phyloP scores from a whole-genome alignment of 2,797 vertebrate species.

The Bryconaethiops microstoma region DNA sequence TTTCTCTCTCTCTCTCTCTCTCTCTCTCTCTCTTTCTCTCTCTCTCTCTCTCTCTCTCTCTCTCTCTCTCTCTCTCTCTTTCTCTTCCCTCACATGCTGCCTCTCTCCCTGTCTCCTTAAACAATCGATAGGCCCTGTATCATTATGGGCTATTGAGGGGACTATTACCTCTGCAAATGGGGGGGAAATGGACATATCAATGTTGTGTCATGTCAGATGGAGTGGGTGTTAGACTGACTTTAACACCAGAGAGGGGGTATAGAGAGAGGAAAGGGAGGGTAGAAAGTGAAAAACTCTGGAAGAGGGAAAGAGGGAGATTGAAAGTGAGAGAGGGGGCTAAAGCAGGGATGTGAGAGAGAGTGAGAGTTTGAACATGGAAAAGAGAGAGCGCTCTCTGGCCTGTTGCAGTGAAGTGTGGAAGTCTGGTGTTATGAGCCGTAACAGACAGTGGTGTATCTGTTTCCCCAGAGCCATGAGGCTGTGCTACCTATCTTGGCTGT shows the following conservation, averaged over 20 bases:
- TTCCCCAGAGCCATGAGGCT: constrained; percentile 71
- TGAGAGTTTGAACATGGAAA: constrained; percentile 12
- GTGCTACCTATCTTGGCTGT: constrained; percentile 64
- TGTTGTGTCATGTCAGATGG: constrained; percentile 47
- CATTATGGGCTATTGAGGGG: constrained; percentile 50
- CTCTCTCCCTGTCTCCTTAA: constrained; percentile 25
- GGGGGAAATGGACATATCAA: constrained; percentile 60
- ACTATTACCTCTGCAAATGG: constrained; percentile 57
- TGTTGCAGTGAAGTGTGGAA: constrained; percentile 45
- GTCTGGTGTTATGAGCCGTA: constrained; percentile 64
- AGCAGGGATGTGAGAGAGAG: background rate
- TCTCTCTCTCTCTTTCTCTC: constrained; percentile 21
- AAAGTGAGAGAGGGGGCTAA: too few species aligned
- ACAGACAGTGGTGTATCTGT: constrained; percentile 70
- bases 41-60: background rate
- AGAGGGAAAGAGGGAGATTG: too few species aligned
- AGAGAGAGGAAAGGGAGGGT: background rate
- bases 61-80: background rate
- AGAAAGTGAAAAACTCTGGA: too few species aligned
- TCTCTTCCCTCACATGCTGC: constrained; percentile 17
- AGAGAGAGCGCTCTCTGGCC: constrained; percentile 21
- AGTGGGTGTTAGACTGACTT: constrained; percentile 22
- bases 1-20: background rate
- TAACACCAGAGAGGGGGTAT: too few species aligned
- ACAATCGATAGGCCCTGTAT: constrained; percentile 54